These are phyloP conservation scores for Tachyglossus aculeatus DNA, from an alignment of 2,797 vertebrate species.

Conservation along the genomic window DNA sequence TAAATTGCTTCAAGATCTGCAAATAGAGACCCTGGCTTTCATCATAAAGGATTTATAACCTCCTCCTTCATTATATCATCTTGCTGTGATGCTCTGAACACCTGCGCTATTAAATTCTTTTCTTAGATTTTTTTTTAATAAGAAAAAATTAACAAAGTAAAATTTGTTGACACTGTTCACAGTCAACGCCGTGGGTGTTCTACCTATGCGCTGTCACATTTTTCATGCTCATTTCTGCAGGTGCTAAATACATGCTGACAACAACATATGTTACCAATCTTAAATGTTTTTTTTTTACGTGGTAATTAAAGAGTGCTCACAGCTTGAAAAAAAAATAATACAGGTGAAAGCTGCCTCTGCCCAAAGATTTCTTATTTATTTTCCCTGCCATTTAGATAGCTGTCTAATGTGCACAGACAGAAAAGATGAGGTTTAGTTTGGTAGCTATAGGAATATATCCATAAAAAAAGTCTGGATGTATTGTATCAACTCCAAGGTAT, in stretches of 20 bases:
- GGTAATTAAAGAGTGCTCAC: slow-evolving; percentile 74
- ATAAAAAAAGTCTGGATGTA: slow-evolving; percentile 32
- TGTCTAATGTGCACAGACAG: slow-evolving; percentile 16
- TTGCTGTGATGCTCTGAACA: slow-evolving; percentile 53
- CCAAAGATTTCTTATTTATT: slow-evolving; percentile 47
- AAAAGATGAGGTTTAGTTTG: slow-evolving; percentile 27
- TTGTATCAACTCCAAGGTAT: slow-evolving; percentile 20
- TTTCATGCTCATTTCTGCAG: slow-evolving; percentile 78
- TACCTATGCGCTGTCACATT: slow-evolving; percentile 74
- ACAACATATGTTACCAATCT: slow-evolving; percentile 82
- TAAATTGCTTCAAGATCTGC: slow-evolving; percentile 30
- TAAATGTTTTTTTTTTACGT: slow-evolving; percentile 65
- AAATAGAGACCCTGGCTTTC: slow-evolving; percentile 3
- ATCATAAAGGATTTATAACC: slow-evolving; percentile 38
- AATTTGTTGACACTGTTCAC: slow-evolving; percentile 76
- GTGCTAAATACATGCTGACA: slow-evolving; percentile 83
- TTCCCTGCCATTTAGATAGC: slow-evolving; percentile 29
- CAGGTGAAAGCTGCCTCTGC: slow-evolving; percentile 71
- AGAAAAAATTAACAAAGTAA: slow-evolving; percentile 79
- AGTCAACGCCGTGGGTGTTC: slow-evolving; percentile 66
- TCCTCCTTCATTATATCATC: slow-evolving; percentile 39
- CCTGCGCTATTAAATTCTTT: slow-evolving; percentile 61
- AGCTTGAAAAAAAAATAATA: slow-evolving; percentile 62
- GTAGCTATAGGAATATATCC: slow-evolving; percentile 27
- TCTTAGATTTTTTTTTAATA: slow-evolving; percentile 66